phyloP scores from a whole-genome alignment of 1,140 invertebrate genomes.

The Pantala flavescens region DNA sequence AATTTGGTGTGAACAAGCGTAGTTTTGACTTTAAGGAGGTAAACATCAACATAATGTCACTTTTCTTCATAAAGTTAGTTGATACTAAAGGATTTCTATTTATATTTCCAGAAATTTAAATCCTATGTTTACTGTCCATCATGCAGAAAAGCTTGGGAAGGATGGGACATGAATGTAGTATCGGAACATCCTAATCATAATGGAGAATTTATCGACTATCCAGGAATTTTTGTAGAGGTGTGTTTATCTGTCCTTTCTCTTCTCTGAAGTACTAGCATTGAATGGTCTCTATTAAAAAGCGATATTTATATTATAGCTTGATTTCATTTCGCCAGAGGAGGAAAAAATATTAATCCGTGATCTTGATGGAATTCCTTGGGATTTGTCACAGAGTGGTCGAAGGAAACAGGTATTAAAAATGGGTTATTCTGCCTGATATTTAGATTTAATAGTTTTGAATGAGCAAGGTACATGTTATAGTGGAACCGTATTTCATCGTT shows the following conservation, averaged over 20 bases:
- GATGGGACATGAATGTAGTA: conserved; percentile 50
- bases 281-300: conserved; percentile 11
- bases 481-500: neutral
- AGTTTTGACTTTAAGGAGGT: conserved; percentile 31
- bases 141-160: conserved; percentile 63
- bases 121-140: conserved; percentile 62
- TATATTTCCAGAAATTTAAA: conserved; percentile 39
- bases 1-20: conserved; percentile 43
- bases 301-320: conserved; percentile 34
- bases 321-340: conserved; percentile 68
- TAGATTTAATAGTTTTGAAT: neutral
- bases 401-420: conserved; percentile 64
- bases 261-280: conserved; percentile 19
- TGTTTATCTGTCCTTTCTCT: conserved; percentile 3
- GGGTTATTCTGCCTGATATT: neutral
- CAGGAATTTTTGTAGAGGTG: conserved; percentile 58
- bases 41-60: conserved; percentile 29
- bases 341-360: conserved; percentile 51
- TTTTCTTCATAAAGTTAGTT: conserved; percentile 24
- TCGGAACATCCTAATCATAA: conserved; percentile 54
- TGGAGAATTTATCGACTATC: conserved; percentile 46
- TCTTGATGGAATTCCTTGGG: conserved; percentile 79
- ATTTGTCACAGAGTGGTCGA: conserved; percentile 87
- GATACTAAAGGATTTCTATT: neutral
- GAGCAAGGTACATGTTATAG: conserved; percentile 13